Conservation (phyloP, 1,140 invertebrate genomes). For the Scylla paramamosain region DNA sequence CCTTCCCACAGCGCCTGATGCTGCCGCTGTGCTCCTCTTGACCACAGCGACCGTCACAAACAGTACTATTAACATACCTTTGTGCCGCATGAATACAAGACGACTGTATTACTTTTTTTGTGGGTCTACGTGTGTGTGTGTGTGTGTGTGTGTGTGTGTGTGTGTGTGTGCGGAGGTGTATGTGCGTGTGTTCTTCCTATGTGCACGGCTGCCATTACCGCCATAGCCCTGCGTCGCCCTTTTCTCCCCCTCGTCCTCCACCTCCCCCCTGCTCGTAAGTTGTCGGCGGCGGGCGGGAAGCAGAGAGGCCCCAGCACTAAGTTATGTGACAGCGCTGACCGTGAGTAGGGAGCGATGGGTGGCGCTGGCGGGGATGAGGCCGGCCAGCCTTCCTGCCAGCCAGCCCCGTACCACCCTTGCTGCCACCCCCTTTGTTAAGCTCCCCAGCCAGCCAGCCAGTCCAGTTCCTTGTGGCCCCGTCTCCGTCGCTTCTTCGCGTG, state of each 20-base stretch:
- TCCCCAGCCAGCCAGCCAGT: not conserved
- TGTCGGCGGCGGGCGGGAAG: not conserved
- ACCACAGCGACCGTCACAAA: not conserved
- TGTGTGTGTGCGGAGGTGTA: not conserved
- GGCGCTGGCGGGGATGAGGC: not conserved
- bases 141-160: not conserved
- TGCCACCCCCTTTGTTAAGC: not conserved
- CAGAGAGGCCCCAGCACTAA: not conserved
- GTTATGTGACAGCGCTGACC: not conserved
- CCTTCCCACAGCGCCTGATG: not conserved
- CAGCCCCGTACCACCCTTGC: not conserved
- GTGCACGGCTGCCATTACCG: not conserved
- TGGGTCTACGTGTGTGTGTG: not conserved
- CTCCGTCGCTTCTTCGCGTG: not conserved
- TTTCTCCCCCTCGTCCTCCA: not conserved
- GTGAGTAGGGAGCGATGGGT: not conserved
- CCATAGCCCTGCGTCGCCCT: not conserved
- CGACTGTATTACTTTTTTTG: not conserved
- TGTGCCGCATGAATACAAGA: not conserved
- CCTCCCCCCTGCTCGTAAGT: not conserved
- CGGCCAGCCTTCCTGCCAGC: too few species aligned
- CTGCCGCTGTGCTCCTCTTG: not conserved
- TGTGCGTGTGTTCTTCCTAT: not conserved
- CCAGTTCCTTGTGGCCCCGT: not conserved
- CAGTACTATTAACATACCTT: not conserved